Conservation (phyloP, 2,888 invertebrate genomes). For the Leptopilina drosophilae region DNA sequence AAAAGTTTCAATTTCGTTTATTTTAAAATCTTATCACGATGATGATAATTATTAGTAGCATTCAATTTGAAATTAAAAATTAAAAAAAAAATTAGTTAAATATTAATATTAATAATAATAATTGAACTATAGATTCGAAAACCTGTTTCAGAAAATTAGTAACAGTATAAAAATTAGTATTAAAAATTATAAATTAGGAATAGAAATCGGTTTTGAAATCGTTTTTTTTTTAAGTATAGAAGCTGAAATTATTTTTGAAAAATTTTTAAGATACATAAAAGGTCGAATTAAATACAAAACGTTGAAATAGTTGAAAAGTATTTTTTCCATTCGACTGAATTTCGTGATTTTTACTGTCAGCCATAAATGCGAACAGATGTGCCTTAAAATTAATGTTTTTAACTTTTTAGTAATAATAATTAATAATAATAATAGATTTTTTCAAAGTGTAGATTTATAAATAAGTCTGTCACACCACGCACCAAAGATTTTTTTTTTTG, state of each 20-base stretch:
- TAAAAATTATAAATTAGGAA: too few species aligned
- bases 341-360: not conserved
- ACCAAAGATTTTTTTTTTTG: constrained; percentile 15
- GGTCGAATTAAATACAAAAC: too few species aligned
- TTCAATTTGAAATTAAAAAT: too few species aligned
- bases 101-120: too few species aligned
- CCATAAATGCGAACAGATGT: not conserved
- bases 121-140: too few species aligned
- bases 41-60: not conserved
- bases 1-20: not conserved
- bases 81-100: too few species aligned
- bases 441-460: not conserved
- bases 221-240: too few species aligned
- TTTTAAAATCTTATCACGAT: not conserved
- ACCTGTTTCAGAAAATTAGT: too few species aligned
- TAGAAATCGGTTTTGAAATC: not conserved
- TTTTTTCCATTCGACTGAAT: not conserved
- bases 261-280: too few species aligned
- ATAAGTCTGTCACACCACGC: not conserved
- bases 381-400: constrained; percentile 17
- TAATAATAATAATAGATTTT: not conserved
- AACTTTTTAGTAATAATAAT: too few species aligned
- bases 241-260: too few species aligned
- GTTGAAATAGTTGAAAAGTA: not conserved
- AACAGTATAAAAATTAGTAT: too few species aligned